Evolutionary conservation across 2,888 invertebrate species (phyloP), one percentile per base, ranked within the genome.

Genomic region (Pseudoips prasinana): DNA sequence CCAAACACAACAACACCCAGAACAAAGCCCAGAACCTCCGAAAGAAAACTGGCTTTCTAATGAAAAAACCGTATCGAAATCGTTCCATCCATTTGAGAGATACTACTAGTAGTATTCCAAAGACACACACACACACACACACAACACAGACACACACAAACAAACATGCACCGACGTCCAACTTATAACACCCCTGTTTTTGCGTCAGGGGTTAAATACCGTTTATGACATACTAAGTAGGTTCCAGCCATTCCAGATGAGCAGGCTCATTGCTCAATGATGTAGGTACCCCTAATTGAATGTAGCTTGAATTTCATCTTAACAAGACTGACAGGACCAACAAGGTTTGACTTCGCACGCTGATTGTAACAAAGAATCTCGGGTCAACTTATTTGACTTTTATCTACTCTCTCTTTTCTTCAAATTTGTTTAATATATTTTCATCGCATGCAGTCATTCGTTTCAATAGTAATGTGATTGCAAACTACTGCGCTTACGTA

Each of bases 361-460:
- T 84, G 87, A 85, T 85, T 86, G 83, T 75, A 54, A 60, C 50
- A 52, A 72, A 66, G 83, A 84, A 83, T 84, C 76, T 70, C 57
- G 58, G 80, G 85, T 86, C 70, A 84, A 84, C 66, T 77, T 58
- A 81, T 73, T 72, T 84, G 80, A 87, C 84, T 72, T 26, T 17
- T 40, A 45, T 59, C 34, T 31, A 28, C 52, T 61, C 55, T 55
- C 71, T 71, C 61, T 60, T 55, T 69, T 51, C 42, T 57, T 49
- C 54, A 36, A 46, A 49, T 52, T 52, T 41, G 31, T 48, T 63
- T 52, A 40, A 37, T 29, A 49, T 48, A 52, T 40, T 43, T 56
- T 33, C 48, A 34, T 63, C 51, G n/a, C 42, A 31, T 25, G 10
- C 10, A 26, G n/a, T 23, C 37, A 46, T 45, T 57, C 37, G 30